phyloP scores from a whole-genome alignment of 2,888 invertebrate genomes.

The Volucella inflata region DNA sequence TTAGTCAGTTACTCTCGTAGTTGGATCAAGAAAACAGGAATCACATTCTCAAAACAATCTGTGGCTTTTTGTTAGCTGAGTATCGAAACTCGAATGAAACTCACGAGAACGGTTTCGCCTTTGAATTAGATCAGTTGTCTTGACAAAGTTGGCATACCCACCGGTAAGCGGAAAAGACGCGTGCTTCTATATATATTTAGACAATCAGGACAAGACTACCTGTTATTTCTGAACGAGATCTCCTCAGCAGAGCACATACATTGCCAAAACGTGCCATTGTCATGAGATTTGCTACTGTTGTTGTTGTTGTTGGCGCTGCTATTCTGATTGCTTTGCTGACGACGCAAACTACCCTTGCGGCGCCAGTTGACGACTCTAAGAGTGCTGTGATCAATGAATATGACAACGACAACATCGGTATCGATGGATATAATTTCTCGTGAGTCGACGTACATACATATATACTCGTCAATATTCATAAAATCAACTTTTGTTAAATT shows the following conservation, averaged over 20 bases:
- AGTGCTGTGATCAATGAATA: conserved; percentile 78
- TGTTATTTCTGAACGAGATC: conserved; percentile 71
- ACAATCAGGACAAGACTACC: conserved; percentile 62
- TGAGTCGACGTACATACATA: conserved; percentile 78
- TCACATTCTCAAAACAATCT: conserved; percentile 18
- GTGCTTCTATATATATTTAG: conserved; percentile 67
- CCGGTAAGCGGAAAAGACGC: conserved; percentile 31
- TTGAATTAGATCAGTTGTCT: conserved; percentile 47
- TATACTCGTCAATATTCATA: neutral
- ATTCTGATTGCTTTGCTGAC: conserved; percentile 70
- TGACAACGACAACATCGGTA: conserved; percentile 85
- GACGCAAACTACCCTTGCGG: conserved; percentile 76
- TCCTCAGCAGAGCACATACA: conserved; percentile 63
- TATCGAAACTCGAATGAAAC: conserved; percentile 43
- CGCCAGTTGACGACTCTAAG: conserved; percentile 75
- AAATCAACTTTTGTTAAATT: neutral
- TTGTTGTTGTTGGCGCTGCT: conserved; percentile 80
- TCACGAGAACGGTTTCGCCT: conserved; percentile 29
- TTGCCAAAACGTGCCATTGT: conserved; percentile 45
- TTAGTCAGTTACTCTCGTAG: no score
- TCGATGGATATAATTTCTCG: conserved; percentile 86
- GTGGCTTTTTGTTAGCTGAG: conserved; percentile 4
- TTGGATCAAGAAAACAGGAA: conserved; percentile 53
- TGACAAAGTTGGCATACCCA: conserved; percentile 32
- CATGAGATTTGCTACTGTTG: conserved; percentile 82